phyloP scores from a whole-genome alignment of 2,888 invertebrate genomes.

The Deroplatys truncata region DNA sequence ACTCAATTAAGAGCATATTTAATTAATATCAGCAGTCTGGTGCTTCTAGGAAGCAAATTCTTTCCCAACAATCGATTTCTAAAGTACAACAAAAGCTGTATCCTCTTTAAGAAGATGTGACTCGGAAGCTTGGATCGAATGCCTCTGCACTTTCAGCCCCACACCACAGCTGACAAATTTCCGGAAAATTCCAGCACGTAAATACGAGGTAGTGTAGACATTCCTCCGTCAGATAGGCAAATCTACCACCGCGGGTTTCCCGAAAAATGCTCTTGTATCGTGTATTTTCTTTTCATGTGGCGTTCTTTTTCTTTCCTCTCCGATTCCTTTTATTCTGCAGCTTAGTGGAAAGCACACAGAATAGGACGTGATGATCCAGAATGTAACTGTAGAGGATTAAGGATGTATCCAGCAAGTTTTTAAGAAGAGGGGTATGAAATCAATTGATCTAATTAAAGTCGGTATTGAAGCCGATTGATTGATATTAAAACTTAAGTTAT shows the following conservation, averaged over 20 bases:
- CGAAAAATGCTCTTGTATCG: neutral
- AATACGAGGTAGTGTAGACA: neutral
- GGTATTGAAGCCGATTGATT: too few relatives aligned
- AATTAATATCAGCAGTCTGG: too few relatives aligned
- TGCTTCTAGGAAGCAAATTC: too few relatives aligned
- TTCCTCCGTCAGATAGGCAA: neutral
- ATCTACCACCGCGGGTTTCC: neutral
- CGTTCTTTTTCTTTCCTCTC: neutral
- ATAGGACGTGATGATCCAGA: neutral
- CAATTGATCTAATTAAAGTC: too few relatives aligned
- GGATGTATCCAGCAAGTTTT: too few relatives aligned
- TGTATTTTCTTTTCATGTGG: neutral
- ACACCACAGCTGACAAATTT: neutral
- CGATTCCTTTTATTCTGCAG: neutral
- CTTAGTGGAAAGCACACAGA: neutral
- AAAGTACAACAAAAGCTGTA: too few relatives aligned
- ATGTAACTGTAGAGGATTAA: too few relatives aligned
- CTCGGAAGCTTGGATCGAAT: neutral
- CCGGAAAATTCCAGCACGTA: neutral
- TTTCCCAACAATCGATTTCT: too few relatives aligned
- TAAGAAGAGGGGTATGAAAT: too few relatives aligned
- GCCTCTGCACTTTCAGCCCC: neutral
- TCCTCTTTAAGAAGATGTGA: neutral
- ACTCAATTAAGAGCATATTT: too few relatives aligned
- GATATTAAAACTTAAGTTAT: too few relatives aligned